Percentiles rank a stretch among this genome's conserved stretches.
Conservation (phyloP, 2,797 vertebrate species). For the Artibeus lituratus region DNA sequence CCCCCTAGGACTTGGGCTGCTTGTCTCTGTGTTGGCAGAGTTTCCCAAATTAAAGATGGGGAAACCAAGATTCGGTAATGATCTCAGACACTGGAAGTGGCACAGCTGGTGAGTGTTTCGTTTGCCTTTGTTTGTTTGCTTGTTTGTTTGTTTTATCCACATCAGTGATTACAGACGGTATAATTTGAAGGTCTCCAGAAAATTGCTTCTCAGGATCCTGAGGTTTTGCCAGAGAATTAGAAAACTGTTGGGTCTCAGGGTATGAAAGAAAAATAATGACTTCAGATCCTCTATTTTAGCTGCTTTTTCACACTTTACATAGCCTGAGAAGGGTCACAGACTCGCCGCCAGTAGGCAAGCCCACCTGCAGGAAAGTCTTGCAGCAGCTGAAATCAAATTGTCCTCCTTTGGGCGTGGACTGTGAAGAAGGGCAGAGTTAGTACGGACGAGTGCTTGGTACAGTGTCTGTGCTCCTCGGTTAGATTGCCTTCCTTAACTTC, state of each 20-base stretch:
- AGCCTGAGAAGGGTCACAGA: not conserved
- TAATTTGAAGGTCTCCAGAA: not conserved
- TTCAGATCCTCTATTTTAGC: not conserved
- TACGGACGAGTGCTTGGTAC: not conserved
- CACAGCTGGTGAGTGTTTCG: not conserved
- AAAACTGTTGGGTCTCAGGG: not conserved
- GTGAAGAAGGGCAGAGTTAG: not conserved
- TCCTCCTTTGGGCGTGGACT: not conserved
- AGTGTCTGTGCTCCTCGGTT: not conserved
- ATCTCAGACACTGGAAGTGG: accelerated
- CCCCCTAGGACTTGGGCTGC: not conserved
- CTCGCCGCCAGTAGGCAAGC: not conserved
- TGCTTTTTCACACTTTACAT: not conserved
- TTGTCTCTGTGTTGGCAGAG: not conserved
- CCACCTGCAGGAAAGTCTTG: not conserved
- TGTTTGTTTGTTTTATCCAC: not conserved
- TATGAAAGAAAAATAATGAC: not conserved
- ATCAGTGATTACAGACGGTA: not conserved
- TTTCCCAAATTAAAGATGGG: not conserved
- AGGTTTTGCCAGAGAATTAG: not conserved
- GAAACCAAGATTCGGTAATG: not conserved
- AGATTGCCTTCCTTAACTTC: not conserved
- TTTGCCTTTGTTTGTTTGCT: not conserved
- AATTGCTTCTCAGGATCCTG: not conserved
- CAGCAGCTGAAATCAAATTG: not conserved